Percentiles rank a stretch among this genome's conserved stretches.
Conservation (phyloP, 2,797 vertebrate genomes). For the Aselliscus stoliczkanus region DNA sequence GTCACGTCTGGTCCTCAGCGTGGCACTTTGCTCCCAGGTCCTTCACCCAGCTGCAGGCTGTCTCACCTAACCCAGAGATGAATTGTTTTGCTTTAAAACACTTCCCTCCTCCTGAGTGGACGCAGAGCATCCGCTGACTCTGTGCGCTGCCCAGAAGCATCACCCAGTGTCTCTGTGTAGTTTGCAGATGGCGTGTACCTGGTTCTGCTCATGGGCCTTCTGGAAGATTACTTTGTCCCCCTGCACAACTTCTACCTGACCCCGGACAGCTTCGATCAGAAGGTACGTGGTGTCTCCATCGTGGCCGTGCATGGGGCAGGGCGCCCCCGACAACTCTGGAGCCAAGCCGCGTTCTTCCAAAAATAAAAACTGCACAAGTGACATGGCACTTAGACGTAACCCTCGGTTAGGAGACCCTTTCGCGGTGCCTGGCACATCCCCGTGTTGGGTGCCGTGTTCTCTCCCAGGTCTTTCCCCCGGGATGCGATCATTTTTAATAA, state of each 20-base stretch:
- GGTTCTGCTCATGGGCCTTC: constrained; percentile 96
- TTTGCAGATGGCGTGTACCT: constrained; percentile 99
- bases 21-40: fast-evolving
- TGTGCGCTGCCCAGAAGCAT: fast-evolving
- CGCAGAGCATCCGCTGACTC: fast-evolving
- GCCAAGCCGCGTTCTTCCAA: fast-evolving
- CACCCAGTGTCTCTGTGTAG: constrained; percentile 76
- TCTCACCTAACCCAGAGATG: fast-evolving
- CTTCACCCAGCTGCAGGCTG: fast-evolving
- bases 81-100: no score
- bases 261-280: constrained; percentile 96
- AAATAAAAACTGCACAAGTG: fast-evolving
- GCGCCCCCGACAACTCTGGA: fast-evolving
- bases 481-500: fast-evolving
- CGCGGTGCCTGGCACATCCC: fast-evolving
- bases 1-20: fast-evolving
- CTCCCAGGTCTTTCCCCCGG: fast-evolving
- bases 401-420: fast-evolving
- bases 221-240: constrained; percentile 96
- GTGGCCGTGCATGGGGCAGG: fast-evolving
- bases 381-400: fast-evolving
- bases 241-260: constrained; percentile 97
- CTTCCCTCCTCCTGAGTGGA: fast-evolving
- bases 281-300: constrained; percentile 79
- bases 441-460: fast-evolving